phyloP scores from a whole-genome alignment of 2,797 vertebrate species.

The Chiloscyllium punctatum region DNA sequence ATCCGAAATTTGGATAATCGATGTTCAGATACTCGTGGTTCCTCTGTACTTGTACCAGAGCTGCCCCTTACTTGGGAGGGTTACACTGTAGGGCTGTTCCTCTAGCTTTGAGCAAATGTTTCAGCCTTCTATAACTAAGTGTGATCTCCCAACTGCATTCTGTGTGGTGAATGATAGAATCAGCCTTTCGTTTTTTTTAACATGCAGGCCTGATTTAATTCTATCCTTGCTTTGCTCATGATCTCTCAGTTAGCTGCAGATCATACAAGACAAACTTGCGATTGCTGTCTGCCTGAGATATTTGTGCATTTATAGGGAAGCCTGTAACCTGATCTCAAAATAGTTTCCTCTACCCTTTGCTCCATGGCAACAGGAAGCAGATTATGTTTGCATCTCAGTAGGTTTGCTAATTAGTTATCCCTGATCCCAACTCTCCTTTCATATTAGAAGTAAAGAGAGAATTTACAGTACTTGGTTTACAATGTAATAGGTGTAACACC shows the following conservation, averaged over 20 bases:
- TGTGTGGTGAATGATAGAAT: neutral
- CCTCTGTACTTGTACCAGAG: neutral
- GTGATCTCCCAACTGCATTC: neutral
- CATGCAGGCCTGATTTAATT: neutral
- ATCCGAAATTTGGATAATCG: no score
- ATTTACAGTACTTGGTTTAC: no score
- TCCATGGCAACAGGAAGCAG: no score
- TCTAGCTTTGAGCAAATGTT: neutral
- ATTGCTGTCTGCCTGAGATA: neutral
- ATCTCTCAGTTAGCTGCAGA: neutral
- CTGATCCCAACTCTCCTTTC: no score
- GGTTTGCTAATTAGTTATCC: no score
- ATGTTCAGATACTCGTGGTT: no score
- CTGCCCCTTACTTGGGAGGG: neutral
- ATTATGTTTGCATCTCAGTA: no score
- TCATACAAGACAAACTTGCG: neutral
- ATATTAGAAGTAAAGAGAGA: no score
- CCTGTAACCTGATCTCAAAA: no score
- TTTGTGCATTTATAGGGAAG: no score
- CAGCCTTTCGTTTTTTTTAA: neutral
- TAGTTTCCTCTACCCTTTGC: no score
- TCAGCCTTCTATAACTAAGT: neutral
- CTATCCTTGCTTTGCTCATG: neutral
- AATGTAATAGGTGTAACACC: no score
- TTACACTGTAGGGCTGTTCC: neutral